A percentile compares a stretch with the other conserved stretches of the same genome.
Conservation (phyloP, 2,888 invertebrate species). For the Tenthredo notha region DNA sequence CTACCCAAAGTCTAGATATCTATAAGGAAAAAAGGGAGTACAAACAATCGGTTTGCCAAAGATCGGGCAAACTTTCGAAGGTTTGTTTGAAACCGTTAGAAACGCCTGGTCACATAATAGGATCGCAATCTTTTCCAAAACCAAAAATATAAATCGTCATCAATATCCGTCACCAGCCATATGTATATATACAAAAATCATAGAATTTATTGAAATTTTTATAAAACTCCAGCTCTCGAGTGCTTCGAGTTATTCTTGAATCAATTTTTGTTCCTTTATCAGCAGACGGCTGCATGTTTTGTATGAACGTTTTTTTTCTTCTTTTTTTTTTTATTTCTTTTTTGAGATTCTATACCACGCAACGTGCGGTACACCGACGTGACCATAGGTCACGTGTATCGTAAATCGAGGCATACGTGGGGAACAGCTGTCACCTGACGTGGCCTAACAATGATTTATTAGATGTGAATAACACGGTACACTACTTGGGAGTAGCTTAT, state of each 20-base stretch:
- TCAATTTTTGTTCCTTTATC: neutral
- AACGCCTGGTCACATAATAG: neutral
- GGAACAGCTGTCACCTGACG: slow-evolving; percentile 39
- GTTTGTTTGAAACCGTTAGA: neutral
- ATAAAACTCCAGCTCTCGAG: neutral
- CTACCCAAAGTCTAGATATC: neutral
- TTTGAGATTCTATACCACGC: neutral
- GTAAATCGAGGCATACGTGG: slow-evolving; percentile 49
- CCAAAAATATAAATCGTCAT: slow-evolving; percentile 67
- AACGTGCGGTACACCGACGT: neutral
- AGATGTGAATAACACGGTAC: slow-evolving; percentile 47
- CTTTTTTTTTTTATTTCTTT: neutral
- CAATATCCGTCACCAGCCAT: slow-evolving; percentile 5
- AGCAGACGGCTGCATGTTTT: too few relatives aligned
- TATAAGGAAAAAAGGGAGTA: slow-evolving; percentile 8
- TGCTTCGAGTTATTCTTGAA: neutral
- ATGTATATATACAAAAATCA: too few relatives aligned
- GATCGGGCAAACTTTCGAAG: neutral
- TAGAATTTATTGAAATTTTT: neutral
- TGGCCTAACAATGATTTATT: slow-evolving; percentile 49
- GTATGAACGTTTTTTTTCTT: neutral
- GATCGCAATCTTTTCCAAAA: slow-evolving; percentile 65
- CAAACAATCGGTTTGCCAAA: slow-evolving; percentile 37
- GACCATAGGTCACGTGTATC: slow-evolving; percentile 36
- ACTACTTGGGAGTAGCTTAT: slow-evolving; percentile 45